A percentile compares a stretch with the other conserved stretches of the same genome.
These are phyloP conservation scores for Chrysochloris asiatica DNA, from an alignment of 2,113 vertebrate species.

Conservation along the genomic window DNA sequence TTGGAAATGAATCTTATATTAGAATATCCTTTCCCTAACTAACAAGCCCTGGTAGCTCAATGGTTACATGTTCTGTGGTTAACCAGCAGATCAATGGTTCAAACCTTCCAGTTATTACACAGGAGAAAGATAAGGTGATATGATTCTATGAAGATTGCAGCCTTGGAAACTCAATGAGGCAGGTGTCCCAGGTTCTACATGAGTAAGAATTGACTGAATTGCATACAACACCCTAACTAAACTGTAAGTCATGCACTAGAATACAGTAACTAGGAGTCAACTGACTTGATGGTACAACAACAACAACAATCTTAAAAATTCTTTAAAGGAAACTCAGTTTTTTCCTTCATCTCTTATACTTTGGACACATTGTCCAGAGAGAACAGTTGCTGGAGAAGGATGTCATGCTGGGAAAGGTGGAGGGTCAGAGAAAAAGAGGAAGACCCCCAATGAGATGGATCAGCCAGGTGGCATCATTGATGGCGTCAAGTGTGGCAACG, in stretches of 20 bases:
- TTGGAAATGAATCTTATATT: constrained; percentile 2
- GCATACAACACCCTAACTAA: neutral
- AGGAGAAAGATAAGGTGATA: neutral
- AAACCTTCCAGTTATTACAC: neutral
- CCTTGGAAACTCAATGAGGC: neutral
- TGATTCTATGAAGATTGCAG: neutral
- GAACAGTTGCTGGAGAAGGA: no score
- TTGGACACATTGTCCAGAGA: no score
- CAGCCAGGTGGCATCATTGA: no score
- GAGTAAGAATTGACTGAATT: neutral
- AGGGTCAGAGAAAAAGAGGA: no score
- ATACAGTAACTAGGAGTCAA: no score
- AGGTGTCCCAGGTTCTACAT: neutral
- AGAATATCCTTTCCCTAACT: neutral
- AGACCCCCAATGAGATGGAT: no score
- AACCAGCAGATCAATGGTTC: neutral
- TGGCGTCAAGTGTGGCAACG: no score
- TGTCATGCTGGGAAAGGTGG: no score
- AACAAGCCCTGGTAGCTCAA: neutral
- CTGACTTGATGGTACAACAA: neutral
- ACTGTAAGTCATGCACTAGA: neutral
- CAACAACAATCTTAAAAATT: neutral
- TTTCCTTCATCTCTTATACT: no score
- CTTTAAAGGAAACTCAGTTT: no score
- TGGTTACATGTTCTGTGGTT: neutral